Evolutionary conservation across 1,140 invertebrate species (phyloP).

Genomic region (Laupala kohalensis): DNA sequence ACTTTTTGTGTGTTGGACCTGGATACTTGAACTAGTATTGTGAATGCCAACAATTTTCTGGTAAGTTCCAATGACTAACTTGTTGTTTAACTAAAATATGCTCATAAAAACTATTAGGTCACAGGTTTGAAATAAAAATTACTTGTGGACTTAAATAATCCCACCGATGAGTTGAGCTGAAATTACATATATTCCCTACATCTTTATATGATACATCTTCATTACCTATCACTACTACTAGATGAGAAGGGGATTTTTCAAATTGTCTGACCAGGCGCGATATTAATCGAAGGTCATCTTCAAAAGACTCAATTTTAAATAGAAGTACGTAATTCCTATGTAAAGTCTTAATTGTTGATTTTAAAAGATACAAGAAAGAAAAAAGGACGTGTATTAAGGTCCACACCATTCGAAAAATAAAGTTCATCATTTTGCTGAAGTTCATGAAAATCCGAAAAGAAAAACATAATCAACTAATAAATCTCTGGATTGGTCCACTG

Average conservation of each 20-base stretch:
- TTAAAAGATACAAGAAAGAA: conserved; percentile 7
- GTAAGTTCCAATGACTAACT: no score
- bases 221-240: conserved; percentile 35
- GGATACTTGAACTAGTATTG: no score
- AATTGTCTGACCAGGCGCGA: conserved; percentile 4
- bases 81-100: no score
- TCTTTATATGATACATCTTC: conserved; percentile 33
- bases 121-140: no score
- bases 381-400: conserved; percentile 5
- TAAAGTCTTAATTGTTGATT: conserved; percentile 3
- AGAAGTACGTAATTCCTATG: not conserved
- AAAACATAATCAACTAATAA: not conserved
- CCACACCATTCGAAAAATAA: conserved; percentile 8
- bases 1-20: no score
- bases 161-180: no score
- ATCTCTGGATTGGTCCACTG: no score
- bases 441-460: not conserved
- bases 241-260: conserved; percentile 24
- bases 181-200: no score
- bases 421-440: conserved; percentile 2
- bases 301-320: not conserved
- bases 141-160: no score
- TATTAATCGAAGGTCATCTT: conserved; percentile 12
- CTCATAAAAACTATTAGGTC: no score
- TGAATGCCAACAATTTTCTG: no score